Evolutionary conservation across 2,797 vertebrate species (phyloP), one percentile per base, ranked within the genome.

Genomic region (Tolypeutes matacus): DNA sequence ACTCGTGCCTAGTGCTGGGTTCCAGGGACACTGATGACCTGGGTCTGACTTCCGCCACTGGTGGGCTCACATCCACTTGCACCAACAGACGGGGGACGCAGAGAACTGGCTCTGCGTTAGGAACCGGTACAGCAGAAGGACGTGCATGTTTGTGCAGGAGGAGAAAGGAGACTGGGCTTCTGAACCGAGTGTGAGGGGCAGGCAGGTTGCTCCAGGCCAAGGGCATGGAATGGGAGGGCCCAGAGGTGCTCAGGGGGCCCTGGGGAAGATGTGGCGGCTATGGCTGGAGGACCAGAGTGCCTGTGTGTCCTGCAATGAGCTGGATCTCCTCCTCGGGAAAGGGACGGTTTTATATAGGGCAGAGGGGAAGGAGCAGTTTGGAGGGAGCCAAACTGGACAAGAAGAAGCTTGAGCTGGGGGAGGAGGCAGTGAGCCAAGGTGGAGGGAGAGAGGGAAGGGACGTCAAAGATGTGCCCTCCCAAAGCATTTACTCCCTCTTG

Each of bases 31-130:
- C 31, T n/a, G 27, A 20, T 27, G 56, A 51, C 39, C 60, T 9
- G 39, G 53, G 39, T 39, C 88, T 85, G 70, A 84, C 36, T 78
- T 86, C 21, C 75, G 78, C n/a, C 34, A 64, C 67, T 36, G 6
- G 14, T 58, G 46, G 62, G 49, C 53, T 86, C 75, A 76, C 49
- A 81, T 46, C 58, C 69, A 34, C 29, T 51, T 3, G 3, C 76
- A 36, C 39, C 89, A 65, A 46, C 0, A 2, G 64, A 51, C 18
- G 10, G 10, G 31, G 36, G 49, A 36, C 46, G 7, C 65, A 73
- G 25, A 17, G 21, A 62, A 60, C 51, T 39, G 58, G 49, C 23
- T 60, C 51, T 17, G 27, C 51, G 20, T 53, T 18, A 5, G 56
- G 56, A 20, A 21, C 46, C 69, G 23, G 1, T 42, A 31, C 21